phyloP scores from a whole-genome alignment of 1,140 invertebrate species.

The Cotesia chilonis region DNA sequence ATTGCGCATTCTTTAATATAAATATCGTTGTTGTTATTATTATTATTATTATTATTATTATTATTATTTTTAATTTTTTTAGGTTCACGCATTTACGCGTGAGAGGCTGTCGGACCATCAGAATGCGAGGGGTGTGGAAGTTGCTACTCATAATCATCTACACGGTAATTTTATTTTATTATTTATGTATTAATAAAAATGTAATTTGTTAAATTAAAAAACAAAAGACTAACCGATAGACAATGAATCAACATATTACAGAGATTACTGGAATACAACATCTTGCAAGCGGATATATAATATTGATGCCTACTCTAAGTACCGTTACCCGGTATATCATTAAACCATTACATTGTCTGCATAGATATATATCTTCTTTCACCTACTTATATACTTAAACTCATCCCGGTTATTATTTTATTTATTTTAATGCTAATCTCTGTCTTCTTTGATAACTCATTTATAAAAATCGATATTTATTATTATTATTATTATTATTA shows the following conservation, averaged over 20 bases:
- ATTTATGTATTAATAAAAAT: not conserved
- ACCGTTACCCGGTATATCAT: constrained; percentile 1
- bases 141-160: constrained; percentile 64
- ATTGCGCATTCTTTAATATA: too few relatives aligned
- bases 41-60: too few relatives aligned
- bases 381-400: too few relatives aligned
- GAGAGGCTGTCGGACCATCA: constrained; percentile 62
- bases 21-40: constrained; percentile 1
- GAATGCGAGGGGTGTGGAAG: constrained; percentile 65
- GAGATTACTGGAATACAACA: constrained; percentile 38
- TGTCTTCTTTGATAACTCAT: too few relatives aligned
- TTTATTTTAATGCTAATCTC: too few relatives aligned
- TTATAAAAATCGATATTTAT: too few relatives aligned
- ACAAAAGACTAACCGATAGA: too few relatives aligned
- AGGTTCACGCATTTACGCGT: constrained; percentile 62
- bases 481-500: too few relatives aligned
- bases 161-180: constrained; percentile 60
- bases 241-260: not conserved
- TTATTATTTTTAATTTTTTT: constrained; percentile 33
- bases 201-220: too few relatives aligned
- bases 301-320: constrained; percentile 44
- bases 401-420: too few relatives aligned
- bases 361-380: not conserved
- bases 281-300: constrained; percentile 56
- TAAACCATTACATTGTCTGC: not conserved